Evolutionary conservation across 1,140 invertebrate species (phyloP).

Genomic region (Procambarus virginalis): DNA sequence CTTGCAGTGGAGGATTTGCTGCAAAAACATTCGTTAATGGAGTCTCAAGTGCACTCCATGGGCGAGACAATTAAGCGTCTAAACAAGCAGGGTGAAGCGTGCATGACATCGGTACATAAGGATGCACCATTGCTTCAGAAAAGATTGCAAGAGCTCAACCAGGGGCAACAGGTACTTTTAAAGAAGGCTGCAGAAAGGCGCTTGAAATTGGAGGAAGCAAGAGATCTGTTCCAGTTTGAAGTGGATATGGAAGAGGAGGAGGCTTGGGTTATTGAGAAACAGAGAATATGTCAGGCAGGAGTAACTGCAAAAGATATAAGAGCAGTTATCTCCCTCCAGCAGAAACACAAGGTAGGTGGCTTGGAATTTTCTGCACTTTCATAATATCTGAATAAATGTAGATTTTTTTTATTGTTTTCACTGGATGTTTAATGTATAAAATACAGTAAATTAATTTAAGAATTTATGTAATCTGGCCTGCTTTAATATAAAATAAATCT

Average conservation of each 20-base stretch:
- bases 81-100: slow-evolving; percentile 78
- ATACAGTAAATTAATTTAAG: too few relatives aligned
- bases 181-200: slow-evolving; percentile 86
- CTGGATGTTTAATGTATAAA: too few relatives aligned
- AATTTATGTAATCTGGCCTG: neutral
- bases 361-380: neutral
- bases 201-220: slow-evolving; percentile 89
- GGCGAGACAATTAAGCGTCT: slow-evolving; percentile 88
- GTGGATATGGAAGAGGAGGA: slow-evolving; percentile 95
- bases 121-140: slow-evolving; percentile 82
- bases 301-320: slow-evolving; percentile 95
- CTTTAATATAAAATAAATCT: neutral
- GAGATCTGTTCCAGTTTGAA: slow-evolving; percentile 95
- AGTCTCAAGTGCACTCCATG: slow-evolving; percentile 88
- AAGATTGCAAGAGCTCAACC: slow-evolving; percentile 83
- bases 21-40: slow-evolving; percentile 93
- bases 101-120: slow-evolving; percentile 76
- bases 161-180: slow-evolving; percentile 76
- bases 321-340: slow-evolving; percentile 90
- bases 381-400: neutral
- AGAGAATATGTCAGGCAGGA: slow-evolving; percentile 90
- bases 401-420: too few relatives aligned
- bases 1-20: slow-evolving; percentile 94
- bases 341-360: slow-evolving; percentile 89
- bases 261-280: slow-evolving; percentile 94